These are phyloP conservation scores for Leuciscus idus DNA, from an alignment of 2,113 vertebrate species.

Conservation along the genomic window DNA sequence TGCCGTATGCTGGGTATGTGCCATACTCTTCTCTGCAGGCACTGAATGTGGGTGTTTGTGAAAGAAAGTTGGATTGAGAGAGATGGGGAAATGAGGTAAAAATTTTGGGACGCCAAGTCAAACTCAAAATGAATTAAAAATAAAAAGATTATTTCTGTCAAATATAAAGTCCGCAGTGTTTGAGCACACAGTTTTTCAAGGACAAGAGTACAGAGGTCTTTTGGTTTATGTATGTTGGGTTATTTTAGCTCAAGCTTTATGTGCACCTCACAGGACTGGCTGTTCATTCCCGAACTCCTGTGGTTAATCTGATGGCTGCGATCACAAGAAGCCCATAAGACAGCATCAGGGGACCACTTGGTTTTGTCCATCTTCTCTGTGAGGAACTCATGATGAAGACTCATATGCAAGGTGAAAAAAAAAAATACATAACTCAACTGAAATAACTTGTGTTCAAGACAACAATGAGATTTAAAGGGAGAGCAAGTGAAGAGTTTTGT, in stretches of 20 bases:
- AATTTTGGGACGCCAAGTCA: not conserved
- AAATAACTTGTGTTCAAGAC: not conserved
- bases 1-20: not conserved
- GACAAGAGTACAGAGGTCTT: not conserved
- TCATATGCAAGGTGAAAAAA: not conserved
- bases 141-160: slow-evolving; percentile 17
- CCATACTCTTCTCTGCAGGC: not conserved
- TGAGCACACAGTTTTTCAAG: not conserved
- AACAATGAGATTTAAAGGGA: not conserved
- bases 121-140: slow-evolving; percentile 3
- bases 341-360: not conserved
- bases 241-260: not conserved
- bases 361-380: not conserved
- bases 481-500: not conserved
- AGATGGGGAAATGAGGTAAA: not conserved
- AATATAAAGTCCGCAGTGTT: not conserved
- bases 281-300: slow-evolving; percentile 1
- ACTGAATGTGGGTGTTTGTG: slow-evolving; percentile 17
- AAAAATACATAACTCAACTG: not conserved
- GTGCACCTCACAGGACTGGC: not conserved
- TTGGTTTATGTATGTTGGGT: not conserved
- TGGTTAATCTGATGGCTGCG: not conserved
- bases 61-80: not conserved
- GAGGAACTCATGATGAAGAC: not conserved
- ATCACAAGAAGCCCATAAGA: not conserved